Conservation (phyloP, 2,797 vertebrate species). For the Myotis pilosus region DNA sequence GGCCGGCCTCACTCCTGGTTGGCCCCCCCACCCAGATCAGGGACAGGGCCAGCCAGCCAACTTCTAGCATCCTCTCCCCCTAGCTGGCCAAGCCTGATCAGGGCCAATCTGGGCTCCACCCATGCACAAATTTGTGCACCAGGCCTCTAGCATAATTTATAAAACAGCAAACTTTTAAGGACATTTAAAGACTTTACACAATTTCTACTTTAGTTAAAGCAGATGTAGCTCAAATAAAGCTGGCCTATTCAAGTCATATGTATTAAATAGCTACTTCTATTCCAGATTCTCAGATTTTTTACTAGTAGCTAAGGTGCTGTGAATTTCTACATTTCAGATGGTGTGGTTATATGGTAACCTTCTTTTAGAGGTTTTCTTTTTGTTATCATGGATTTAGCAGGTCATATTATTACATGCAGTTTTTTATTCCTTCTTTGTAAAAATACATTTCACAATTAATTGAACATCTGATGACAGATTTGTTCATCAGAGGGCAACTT, state of each 20-base stretch:
- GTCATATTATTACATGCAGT: not conserved
- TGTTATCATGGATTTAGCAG: not conserved
- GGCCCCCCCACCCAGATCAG: too few relatives aligned
- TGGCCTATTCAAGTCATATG: not conserved
- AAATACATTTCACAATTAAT: slow-evolving; percentile 15
- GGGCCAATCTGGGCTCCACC: too few relatives aligned
- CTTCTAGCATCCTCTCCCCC: too few relatives aligned
- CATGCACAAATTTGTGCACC: too few relatives aligned
- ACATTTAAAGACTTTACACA: not conserved
- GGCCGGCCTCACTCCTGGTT: too few relatives aligned
- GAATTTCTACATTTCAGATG: slow-evolving; percentile 30
- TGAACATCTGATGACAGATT: not conserved
- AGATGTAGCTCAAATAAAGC: not conserved
- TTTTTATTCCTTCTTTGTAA: slow-evolving; percentile 24
- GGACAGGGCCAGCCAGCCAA: too few relatives aligned
- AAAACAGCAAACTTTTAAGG: not conserved
- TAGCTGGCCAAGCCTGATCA: too few relatives aligned
- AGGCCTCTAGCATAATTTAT: not conserved
- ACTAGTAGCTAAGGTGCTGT: not conserved
- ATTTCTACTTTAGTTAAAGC: slow-evolving; percentile 31
- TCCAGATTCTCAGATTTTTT: slow-evolving; percentile 8
- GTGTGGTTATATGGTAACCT: not conserved
- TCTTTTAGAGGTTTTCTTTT: not conserved
- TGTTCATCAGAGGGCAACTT: not conserved
- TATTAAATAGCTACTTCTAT: slow-evolving; percentile 25